phyloP scores from a whole-genome alignment of 2,888 invertebrate genomes.

The Clepsis dumicolana region DNA sequence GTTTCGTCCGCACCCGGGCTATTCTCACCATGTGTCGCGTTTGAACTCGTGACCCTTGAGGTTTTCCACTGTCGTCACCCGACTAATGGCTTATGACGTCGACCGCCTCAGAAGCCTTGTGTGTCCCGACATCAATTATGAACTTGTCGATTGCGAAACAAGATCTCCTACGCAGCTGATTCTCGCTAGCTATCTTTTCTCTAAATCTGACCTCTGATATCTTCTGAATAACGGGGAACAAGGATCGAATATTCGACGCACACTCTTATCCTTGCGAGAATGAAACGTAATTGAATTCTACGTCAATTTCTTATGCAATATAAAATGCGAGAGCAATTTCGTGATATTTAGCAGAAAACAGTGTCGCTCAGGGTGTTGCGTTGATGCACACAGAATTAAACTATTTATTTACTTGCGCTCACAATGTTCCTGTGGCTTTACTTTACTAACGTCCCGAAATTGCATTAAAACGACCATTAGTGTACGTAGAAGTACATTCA shows the following conservation, averaged over 20 bases:
- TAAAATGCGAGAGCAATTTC: constrained; percentile 27
- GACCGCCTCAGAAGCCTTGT: constrained; percentile 54
- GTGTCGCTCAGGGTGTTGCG: constrained; percentile 14
- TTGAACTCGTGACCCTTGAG: constrained; percentile 75
- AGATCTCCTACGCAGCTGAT: constrained; percentile 33
- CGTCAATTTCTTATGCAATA: constrained; percentile 33
- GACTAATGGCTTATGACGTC: constrained; percentile 73
- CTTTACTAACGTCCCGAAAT: constrained; percentile 52
- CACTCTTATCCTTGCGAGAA: constrained; percentile 29
- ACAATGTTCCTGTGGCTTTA: constrained; percentile 55
- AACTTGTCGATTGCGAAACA: constrained; percentile 51
- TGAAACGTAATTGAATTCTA: constrained; percentile 36
- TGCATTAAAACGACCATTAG: constrained; percentile 45
- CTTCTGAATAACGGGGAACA: constrained; percentile 18
- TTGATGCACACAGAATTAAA: constrained; percentile 55
- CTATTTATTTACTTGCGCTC: constrained; percentile 58
- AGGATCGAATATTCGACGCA: constrained; percentile 17
- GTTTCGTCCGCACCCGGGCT: constrained; percentile 69
- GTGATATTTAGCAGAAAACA: constrained; percentile 39
- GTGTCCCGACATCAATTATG: constrained; percentile 60
- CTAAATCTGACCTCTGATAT: constrained; percentile 13
- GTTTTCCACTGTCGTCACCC: constrained; percentile 68
- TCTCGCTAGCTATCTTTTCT: constrained; percentile 19
- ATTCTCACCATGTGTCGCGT: constrained; percentile 75
- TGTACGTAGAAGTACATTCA: neutral